Evolutionary conservation across 2,888 invertebrate genomes (phyloP), one percentile per base, ranked within the genome.

Genomic region (Acanthosepion pharaonis): DNA sequence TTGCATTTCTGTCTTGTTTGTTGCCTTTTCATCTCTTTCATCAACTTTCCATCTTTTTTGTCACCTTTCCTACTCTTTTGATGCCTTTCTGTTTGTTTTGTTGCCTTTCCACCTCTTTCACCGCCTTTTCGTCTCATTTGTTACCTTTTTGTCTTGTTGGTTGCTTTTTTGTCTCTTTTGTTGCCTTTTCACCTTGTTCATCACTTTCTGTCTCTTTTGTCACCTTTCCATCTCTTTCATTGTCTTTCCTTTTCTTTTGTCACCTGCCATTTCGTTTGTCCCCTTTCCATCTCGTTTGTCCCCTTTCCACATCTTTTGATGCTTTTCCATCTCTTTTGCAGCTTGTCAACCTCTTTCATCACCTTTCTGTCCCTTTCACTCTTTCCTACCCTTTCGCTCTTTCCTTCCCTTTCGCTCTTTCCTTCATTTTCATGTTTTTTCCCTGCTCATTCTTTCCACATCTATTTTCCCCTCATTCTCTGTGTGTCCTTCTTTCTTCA

Each of bases 111-210:
- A 0, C 2, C 18, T 55, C 18, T 11, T 18, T 3, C 18, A 0
- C 2, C 18, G 0, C 6, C 8, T 78, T n/a, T 15, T 9, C 3
- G 5, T 78, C n/a, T 55, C 55, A 0, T 11, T 28, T 78, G n/a
- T 11, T 15, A 0, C 18, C n/a, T 78, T 78, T n/a, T n/a, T n/a
- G n/a, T n/a, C n/a, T n/a, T 78, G 9, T 78, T 15, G 9, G 2
- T 25, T 25, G 23, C 8, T 4, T 78, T 28, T 11, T 4, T 6
- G 5, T n/a, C 11, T n/a, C n/a, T 33, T 33, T 33, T 33, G 0
- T 1, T 1, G 0, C 28, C 28, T n/a, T 5, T n/a, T 11, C 25
- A 9, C 28, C 0, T 25, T n/a, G 25, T 28, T 28, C 78, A 0
- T 78, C 25, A 9, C 28, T n/a, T 78, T 42, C 42, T 33, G 33